Base-by-base conservation (phyloP, 1,140 invertebrate genomes). In the Dendrolimus kikuchii region DNA sequence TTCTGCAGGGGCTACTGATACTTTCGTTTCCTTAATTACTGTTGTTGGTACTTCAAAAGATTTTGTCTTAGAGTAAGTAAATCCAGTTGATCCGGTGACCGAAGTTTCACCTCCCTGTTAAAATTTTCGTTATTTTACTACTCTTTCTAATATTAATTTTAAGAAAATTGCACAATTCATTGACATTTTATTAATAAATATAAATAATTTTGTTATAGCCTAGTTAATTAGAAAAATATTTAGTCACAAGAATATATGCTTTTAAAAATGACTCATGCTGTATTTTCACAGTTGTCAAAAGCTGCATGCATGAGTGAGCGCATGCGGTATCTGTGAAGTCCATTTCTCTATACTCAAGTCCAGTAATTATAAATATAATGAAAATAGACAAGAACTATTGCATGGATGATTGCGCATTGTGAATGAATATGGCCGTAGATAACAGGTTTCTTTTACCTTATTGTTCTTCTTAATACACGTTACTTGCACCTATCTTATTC, bases 41-140 rank as follows among this genome's bases (percentile, higher is more conserved):
- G 53, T 55, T 7, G 37, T 42, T n/a, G 54, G 54, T 40, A 62
- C 38, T 45, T 54, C 61, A 50, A 61, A 50, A 40, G 66, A 61
- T 50, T 72, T 68, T 38, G 59, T 57, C 42, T 69, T 67, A 43
- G 64, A 60, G 44, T 66, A 72, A 4, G 62, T 67, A 55, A 66
- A 65, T 59, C 74, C 76, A 56, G 65, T 60, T 49, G 74, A 59
- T 44, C 72, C 74, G 48, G 52, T 58, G 38, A 47, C 53, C 53
- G 56, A 59, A 5, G 76, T 42, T 56, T 68, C 68, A 41, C 81
- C 81, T 10, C 62, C 77, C 81, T 84, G 60, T 46, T 73, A 73
- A 40, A 38, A 40, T 23, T 9, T 51, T 37, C 38, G 49, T 46
- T 10, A 23, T 5, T 49, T 6, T 5, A 47, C 8, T 6, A 8